Evolutionary conservation across 2,888 invertebrate species (phyloP).

Genomic region (Nymphalis c-album): DNA sequence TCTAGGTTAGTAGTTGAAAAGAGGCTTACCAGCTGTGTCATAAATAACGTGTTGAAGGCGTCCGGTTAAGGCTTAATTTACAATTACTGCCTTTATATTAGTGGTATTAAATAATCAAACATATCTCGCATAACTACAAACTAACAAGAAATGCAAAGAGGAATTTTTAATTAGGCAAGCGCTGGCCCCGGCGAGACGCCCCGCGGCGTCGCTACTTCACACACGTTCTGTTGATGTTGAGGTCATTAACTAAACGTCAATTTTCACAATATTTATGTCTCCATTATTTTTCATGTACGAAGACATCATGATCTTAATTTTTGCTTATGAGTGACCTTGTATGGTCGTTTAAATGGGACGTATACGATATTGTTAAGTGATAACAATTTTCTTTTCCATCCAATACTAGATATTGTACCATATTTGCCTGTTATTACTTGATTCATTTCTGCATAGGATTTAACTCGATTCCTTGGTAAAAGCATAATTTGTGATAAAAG

Average conservation of each 20-base stretch:
- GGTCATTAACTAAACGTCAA: slow-evolving; percentile 76
- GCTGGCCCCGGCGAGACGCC: slow-evolving; percentile 56
- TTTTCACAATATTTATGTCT: slow-evolving; percentile 78
- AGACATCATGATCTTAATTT: slow-evolving; percentile 65
- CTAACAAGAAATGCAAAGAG: slow-evolving; percentile 62
- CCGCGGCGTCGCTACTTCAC: slow-evolving; percentile 72
- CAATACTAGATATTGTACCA: too few relatives aligned
- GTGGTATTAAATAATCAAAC: slow-evolving; percentile 66
- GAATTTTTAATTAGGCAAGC: slow-evolving; percentile 74
- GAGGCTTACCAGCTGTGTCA: slow-evolving; percentile 42
- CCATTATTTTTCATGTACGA: slow-evolving; percentile 73
- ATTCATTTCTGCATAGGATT: too few relatives aligned
- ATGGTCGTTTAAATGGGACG: slow-evolving; percentile 13
- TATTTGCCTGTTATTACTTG: too few relatives aligned
- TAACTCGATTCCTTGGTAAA: too few relatives aligned
- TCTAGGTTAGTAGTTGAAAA: slow-evolving; percentile 23
- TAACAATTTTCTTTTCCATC: background rate
- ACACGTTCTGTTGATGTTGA: slow-evolving; percentile 62
- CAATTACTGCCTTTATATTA: slow-evolving; percentile 53
- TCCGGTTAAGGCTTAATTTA: slow-evolving; percentile 47
- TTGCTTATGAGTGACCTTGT: slow-evolving; percentile 48
- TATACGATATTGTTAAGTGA: background rate
- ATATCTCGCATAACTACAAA: slow-evolving; percentile 65
- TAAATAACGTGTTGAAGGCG: slow-evolving; percentile 58
- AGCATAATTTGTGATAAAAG: too few relatives aligned